These are phyloP conservation scores for Varecia variegata DNA, from an alignment of 2,797 vertebrate genomes.

Conservation along the genomic window DNA sequence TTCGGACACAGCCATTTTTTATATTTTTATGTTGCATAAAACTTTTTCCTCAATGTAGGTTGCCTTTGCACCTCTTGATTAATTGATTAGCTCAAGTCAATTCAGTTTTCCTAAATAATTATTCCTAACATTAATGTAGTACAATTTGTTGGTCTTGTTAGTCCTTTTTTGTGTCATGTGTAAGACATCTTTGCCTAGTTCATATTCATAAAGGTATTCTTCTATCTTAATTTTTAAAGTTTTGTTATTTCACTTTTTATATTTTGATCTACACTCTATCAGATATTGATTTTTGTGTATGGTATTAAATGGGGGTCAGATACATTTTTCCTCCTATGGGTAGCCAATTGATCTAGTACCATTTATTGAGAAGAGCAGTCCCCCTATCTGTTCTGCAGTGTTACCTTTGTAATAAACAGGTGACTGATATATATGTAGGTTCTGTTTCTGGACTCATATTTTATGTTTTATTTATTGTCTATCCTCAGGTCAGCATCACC, in stretches of 20 bases:
- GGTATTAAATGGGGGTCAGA: neutral
- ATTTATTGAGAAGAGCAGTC: neutral
- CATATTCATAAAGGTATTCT: neutral
- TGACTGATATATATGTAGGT: neutral
- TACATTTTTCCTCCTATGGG: neutral
- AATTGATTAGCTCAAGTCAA: neutral
- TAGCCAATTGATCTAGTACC: neutral
- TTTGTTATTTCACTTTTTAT: neutral
- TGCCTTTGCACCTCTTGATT: neutral
- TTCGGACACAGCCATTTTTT: neutral
- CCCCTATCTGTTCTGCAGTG: neutral
- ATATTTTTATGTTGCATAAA: neutral
- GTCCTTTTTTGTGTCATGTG: neutral
- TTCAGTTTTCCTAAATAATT: neutral
- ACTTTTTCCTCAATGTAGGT: neutral
- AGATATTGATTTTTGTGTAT: neutral
- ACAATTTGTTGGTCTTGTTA: neutral
- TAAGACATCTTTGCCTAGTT: neutral
- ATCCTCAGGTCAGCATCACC: neutral
- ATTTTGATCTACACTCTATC: neutral
- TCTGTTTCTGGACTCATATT: neutral
- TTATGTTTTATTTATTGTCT: neutral
- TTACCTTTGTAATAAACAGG: neutral
- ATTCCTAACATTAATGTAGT: neutral
- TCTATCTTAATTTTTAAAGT: neutral